phyloP scores from a whole-genome alignment of 1,140 invertebrate genomes.

The Brachionus rubens region DNA sequence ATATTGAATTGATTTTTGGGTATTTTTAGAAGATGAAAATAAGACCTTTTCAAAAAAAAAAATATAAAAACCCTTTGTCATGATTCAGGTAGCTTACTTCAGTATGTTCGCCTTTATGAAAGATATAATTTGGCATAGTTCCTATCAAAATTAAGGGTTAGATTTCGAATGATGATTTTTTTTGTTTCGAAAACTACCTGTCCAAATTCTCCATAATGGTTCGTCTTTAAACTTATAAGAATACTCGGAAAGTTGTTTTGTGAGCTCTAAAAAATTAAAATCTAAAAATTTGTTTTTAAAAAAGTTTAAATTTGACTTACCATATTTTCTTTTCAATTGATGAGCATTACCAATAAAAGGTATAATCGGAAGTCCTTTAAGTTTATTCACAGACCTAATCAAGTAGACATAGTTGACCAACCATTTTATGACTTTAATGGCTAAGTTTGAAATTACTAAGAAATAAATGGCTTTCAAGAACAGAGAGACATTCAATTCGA shows the following conservation, averaged over 20 bases:
- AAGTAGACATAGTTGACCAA: neutral
- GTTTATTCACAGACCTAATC: neutral
- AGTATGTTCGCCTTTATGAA: constrained; percentile 24
- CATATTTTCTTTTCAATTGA: constrained; percentile 24
- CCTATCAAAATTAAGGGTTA: neutral
- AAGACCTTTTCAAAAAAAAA: constrained; percentile 53
- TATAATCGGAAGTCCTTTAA: neutral
- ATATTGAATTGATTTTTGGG: constrained; percentile 76
- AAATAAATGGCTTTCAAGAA: neutral
- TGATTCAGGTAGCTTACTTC: neutral
- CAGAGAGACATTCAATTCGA: neutral
- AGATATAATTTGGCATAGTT: constrained; percentile 30
- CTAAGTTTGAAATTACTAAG: neutral
- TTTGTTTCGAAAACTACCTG: neutral
- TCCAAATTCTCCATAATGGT: constrained; percentile 11
- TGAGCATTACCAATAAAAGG: constrained; percentile 29
- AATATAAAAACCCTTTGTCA: neutral
- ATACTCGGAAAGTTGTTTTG: neutral
- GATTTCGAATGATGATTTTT: neutral
- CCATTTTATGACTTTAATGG: constrained; percentile 3
- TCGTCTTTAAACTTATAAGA: constrained; percentile 20
- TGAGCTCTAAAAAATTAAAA: neutral
- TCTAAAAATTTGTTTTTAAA: no score
- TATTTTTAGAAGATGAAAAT: constrained; percentile 70
- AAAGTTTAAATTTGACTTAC: no score